Evolutionary conservation across 1,140 invertebrate genomes (phyloP).

Genomic region (Hypsibius dujardini): DNA sequence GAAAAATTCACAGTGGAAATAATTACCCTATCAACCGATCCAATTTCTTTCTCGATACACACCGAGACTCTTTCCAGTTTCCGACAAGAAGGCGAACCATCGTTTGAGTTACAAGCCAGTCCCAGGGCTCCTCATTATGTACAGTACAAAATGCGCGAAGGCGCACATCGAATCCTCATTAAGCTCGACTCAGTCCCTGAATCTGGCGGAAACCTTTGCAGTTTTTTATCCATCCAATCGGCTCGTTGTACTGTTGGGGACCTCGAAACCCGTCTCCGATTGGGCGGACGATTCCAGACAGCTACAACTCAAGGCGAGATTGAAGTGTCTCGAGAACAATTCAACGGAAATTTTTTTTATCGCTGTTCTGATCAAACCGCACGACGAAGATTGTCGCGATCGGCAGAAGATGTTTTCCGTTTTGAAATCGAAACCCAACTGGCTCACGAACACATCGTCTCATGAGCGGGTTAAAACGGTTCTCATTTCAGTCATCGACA

Average conservation of each 20-base stretch:
- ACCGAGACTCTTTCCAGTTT: constrained; percentile 37
- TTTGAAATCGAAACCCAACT: constrained; percentile 36
- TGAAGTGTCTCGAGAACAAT: background rate
- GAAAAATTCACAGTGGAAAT: constrained; percentile 40
- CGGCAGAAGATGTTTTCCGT: constrained; percentile 19
- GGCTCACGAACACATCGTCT: too few species aligned
- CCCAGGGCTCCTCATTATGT: constrained; percentile 39
- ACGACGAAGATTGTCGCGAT: constrained; percentile 54
- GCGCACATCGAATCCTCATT: constrained; percentile 44
- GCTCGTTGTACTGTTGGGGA: background rate
- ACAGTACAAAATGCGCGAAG: constrained; percentile 36
- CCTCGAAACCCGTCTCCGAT: background rate
- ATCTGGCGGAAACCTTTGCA: background rate
- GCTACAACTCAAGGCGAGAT: background rate
- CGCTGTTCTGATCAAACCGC: constrained; percentile 57
- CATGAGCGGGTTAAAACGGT: too few species aligned
- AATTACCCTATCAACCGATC: constrained; percentile 38
- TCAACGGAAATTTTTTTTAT: constrained; percentile 50
- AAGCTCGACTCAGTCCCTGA: constrained; percentile 23
- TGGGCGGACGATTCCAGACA: background rate
- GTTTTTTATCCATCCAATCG: background rate
- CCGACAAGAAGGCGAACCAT: constrained; percentile 39
- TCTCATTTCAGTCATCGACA: too few species aligned
- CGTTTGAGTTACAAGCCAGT: constrained; percentile 30
- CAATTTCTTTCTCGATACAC: constrained; percentile 37